These are phyloP conservation scores for Phengaris alcon DNA, from an alignment of 2,888 invertebrate genomes.

Conservation along the genomic window DNA sequence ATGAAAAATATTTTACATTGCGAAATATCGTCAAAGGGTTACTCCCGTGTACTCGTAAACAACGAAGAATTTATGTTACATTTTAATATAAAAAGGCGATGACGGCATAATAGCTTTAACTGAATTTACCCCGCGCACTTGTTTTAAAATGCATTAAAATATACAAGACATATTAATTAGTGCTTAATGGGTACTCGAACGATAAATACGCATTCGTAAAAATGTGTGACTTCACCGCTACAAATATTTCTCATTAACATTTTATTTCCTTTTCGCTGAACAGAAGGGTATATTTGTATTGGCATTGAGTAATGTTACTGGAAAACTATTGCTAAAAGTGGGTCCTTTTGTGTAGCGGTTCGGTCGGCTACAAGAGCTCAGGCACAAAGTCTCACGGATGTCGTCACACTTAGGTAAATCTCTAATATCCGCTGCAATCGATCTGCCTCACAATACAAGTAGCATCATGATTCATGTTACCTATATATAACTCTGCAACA, in stretches of 20 bases:
- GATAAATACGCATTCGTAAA: conserved; percentile 3
- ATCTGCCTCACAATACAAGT: conserved; percentile 46
- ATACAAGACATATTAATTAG: conserved; percentile 15
- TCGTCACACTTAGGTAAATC: conserved; percentile 71
- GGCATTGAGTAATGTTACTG: conserved; percentile 39
- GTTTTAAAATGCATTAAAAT: conserved; percentile 18
- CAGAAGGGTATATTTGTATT: conserved; percentile 18
- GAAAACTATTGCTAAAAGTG: conserved; percentile 60
- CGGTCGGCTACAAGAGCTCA: conserved; percentile 55
- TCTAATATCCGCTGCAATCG: conserved; percentile 68
- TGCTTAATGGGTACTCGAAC: conserved; percentile 1
- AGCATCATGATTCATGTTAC: conserved; percentile 7
- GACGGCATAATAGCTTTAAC: not conserved
- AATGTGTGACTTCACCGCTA: not conserved
- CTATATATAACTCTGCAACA: conserved; percentile 4
- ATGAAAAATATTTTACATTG: conserved; percentile 34
- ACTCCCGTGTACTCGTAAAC: conserved; percentile 20
- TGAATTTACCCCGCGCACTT: not conserved
- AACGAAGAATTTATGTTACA: conserved; percentile 18
- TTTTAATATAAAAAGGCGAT: conserved; percentile 26
- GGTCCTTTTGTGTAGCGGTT: conserved; percentile 56
- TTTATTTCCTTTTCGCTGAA: not conserved
- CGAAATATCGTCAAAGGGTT: conserved; percentile 31
- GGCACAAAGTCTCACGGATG: conserved; percentile 64
- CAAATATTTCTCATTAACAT: not conserved